These are phyloP conservation scores for Lophotriccus pileatus DNA, from an alignment of 2,797 vertebrate genomes.

Conservation along the genomic window DNA sequence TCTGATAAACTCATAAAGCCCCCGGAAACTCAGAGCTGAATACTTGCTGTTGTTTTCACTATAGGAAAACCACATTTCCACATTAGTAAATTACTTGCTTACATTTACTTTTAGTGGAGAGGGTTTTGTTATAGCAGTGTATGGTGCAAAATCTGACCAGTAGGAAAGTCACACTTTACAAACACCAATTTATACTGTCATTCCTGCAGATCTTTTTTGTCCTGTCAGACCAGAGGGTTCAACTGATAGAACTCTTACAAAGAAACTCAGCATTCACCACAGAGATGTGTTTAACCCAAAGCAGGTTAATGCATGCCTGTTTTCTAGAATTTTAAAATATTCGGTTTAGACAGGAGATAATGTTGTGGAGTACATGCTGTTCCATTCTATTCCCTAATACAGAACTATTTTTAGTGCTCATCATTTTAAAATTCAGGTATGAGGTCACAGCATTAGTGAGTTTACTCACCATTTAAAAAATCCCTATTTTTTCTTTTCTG, in stretches of 20 bases:
- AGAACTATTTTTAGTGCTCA: background rate
- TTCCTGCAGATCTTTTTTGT: background rate
- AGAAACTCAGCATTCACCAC: background rate
- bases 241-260: background rate
- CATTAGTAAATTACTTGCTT: background rate
- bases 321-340: background rate
- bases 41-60: background rate
- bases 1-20: background rate
- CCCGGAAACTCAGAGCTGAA: background rate
- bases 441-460: background rate
- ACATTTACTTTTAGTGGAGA: background rate
- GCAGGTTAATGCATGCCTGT: background rate
- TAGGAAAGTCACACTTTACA: background rate
- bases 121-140: background rate
- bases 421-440: background rate
- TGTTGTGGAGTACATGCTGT: fast-evolving
- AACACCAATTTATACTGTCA: background rate
- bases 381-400: background rate
- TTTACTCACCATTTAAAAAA: background rate
- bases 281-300: background rate
- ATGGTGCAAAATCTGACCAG: background rate
- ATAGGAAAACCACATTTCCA: background rate
- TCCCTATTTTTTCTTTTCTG: background rate
- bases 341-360: background rate
- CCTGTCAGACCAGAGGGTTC: background rate